Evolutionary conservation across 2,888 invertebrate genomes (phyloP), one percentile per base, ranked within the genome.

Genomic region (Drosophila mayaguana): DNA sequence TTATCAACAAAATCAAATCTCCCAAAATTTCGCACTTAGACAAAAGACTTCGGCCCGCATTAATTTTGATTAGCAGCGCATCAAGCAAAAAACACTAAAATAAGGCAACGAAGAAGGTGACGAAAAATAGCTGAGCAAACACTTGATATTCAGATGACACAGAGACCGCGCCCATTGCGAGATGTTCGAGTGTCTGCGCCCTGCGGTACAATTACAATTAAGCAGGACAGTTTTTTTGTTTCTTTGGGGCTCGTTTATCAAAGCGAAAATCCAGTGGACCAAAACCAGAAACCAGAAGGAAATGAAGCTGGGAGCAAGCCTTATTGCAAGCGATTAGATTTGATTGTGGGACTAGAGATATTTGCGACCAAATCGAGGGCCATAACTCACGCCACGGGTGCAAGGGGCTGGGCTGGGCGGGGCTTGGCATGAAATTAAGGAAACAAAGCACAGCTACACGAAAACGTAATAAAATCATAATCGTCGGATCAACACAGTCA

Each of bases 401-500:
- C 16, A 70, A 88, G 6, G 20, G 11, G 12, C 2, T 14, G 20
- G 20, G 12, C 12, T n/a, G 40, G 20, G 43, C 3, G 6, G 40
- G 25, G 50, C 64, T 72, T 72, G 75, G 60, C 73, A 64, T 59
- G 68, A 74, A 83, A 89, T 85, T 89, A 85, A 82, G 85, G 83
- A 90, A 78, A 81, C 86, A 83, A 83, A 78, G 83, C 83, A 83
- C 80, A 87, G 83, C 87, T 88, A 83, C 87, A 87, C 86, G 88
- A 81, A 81, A 84, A 83, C 87, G 83, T 90, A 91, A 91, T 91
- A 91, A 91, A 91, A 91, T 91, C 91, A 91, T 91, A 91, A 91
- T 91, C 92, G 89, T 88, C 80, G 92, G 92, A 91, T 91, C 92
- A 91, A 91, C 91, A 91, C 88, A 90, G 89, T 88, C 91, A 91